Evolutionary conservation across 2,888 invertebrate species (phyloP).

Genomic region (Eristalinus aeneus): DNA sequence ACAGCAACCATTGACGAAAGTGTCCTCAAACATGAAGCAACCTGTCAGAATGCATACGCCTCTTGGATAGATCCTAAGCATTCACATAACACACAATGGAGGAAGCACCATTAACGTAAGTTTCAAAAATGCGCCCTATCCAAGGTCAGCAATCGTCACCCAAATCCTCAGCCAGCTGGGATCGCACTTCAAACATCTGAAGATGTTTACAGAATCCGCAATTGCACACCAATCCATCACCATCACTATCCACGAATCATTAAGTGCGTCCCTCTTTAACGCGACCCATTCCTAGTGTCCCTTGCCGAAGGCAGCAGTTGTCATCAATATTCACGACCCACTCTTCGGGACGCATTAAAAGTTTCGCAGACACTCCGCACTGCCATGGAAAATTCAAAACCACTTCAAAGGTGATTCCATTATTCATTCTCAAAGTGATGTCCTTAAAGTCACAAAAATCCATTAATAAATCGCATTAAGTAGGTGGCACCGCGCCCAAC

Average conservation of each 20-base stretch:
- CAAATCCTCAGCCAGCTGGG: neutral
- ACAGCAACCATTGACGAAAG: too few species aligned
- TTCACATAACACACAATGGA: too few species aligned
- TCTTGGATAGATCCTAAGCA: too few species aligned
- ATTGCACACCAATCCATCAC: neutral
- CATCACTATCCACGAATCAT: slow-evolving; percentile 15
- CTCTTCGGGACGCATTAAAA: slow-evolving; percentile 39
- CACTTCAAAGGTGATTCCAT: slow-evolving; percentile 68
- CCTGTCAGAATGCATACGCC: too few species aligned
- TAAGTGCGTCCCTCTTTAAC: slow-evolving; percentile 33
- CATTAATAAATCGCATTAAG: slow-evolving; percentile 69
- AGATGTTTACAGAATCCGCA: neutral
- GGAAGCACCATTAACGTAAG: too few species aligned
- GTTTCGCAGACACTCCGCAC: slow-evolving; percentile 3
- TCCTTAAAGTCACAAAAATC: slow-evolving; percentile 68
- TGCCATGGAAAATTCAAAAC: slow-evolving; percentile 61
- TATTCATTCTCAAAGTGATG: slow-evolving; percentile 61
- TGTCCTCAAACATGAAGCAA: too few species aligned
- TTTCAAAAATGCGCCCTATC: too few species aligned
- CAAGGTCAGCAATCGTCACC: too few species aligned
- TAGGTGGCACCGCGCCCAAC: slow-evolving; percentile 33
- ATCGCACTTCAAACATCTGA: neutral
- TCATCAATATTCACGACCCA: slow-evolving; percentile 60
- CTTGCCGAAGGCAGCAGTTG: neutral
- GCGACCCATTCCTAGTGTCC: slow-evolving; percentile 12